Conservation (phyloP, 2,888 invertebrate genomes). For the Nasonovia ribisnigri region DNA sequence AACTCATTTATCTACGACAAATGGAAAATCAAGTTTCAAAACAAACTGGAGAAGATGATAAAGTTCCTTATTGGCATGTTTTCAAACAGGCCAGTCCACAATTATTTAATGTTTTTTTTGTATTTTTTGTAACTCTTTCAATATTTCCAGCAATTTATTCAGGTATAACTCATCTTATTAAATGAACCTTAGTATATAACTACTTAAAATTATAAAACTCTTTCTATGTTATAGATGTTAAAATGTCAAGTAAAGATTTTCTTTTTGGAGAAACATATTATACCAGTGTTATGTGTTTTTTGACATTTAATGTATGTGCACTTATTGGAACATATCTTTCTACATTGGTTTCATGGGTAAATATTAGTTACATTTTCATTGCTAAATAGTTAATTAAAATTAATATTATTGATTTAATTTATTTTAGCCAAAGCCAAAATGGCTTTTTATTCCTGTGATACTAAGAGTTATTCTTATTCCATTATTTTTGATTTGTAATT, state of each 20-base stretch:
- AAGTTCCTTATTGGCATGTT: constrained; percentile 78
- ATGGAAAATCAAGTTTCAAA: constrained; percentile 72
- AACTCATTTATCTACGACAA: constrained; percentile 78
- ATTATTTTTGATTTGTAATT: constrained; percentile 92
- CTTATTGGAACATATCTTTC: constrained; percentile 92
- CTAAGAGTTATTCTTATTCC: constrained; percentile 86
- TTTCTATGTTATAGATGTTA: constrained; percentile 80
- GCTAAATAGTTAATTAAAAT: constrained; percentile 15
- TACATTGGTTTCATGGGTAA: constrained; percentile 82
- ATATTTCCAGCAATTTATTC: constrained; percentile 91
- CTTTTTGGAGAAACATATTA: constrained; percentile 75
- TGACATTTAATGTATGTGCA: constrained; percentile 94
- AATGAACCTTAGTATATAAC: not conserved
- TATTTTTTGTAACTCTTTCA: constrained; percentile 91
- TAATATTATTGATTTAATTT: constrained; percentile 61
- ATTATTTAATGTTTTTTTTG: constrained; percentile 90
- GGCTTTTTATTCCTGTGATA: constrained; percentile 80
- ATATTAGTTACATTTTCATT: constrained; percentile 68
- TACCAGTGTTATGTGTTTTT: constrained; percentile 84
- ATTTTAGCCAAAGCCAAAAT: constrained; percentile 84
- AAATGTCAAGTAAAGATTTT: constrained; percentile 74
- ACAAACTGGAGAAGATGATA: constrained; percentile 68
- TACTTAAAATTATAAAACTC: constrained; percentile 78
- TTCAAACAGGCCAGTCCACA: constrained; percentile 83
- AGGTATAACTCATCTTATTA: constrained; percentile 71